Conservation (phyloP, 2,888 invertebrate genomes). For the Cheilosia urbana region DNA sequence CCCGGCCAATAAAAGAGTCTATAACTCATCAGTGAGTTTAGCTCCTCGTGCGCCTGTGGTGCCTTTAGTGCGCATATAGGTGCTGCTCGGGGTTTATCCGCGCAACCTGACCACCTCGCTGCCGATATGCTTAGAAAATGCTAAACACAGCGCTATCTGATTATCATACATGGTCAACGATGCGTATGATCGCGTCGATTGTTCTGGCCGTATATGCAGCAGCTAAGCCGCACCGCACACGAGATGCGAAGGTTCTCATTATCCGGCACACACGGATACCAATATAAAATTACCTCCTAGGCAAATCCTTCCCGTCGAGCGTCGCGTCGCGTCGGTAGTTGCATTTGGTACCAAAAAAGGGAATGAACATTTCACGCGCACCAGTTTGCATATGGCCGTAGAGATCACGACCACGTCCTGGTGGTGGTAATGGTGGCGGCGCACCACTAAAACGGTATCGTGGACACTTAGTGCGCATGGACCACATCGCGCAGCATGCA, state of each 20-base stretch:
- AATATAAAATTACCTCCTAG: slow-evolving; percentile 62
- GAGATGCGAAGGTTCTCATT: slow-evolving; percentile 67
- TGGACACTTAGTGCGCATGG: slow-evolving; percentile 45
- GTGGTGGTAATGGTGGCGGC: slow-evolving; percentile 14
- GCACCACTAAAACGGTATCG: slow-evolving; percentile 50
- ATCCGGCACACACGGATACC: slow-evolving; percentile 49
- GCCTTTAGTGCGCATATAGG: slow-evolving; percentile 12
- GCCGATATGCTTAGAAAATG: slow-evolving; percentile 39
- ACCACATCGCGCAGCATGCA: slow-evolving; percentile 32
- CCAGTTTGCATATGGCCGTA: slow-evolving; percentile 32
- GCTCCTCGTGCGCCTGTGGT: slow-evolving; percentile 17
- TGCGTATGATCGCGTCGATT: slow-evolving; percentile 75
- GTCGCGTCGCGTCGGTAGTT: slow-evolving; percentile 15
- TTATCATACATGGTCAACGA: slow-evolving; percentile 75
- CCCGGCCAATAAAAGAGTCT: slow-evolving; percentile 70
- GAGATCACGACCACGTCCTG: slow-evolving; percentile 57
- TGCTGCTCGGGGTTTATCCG: neutral
- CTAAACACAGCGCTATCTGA: slow-evolving; percentile 65
- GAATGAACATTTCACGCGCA: slow-evolving; percentile 68
- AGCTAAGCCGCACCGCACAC: slow-evolving; percentile 26
- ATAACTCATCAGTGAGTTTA: slow-evolving; percentile 70
- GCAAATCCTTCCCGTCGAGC: slow-evolving; percentile 50
- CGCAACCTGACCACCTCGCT: slow-evolving; percentile 56
- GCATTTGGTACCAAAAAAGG: slow-evolving; percentile 61
- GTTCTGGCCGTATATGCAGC: slow-evolving; percentile 51